Percentiles rank a stretch among this genome's conserved stretches.
Evolutionary conservation across 2,113 vertebrate species (phyloP).

Genomic region (Micronycteris hirsuta): DNA sequence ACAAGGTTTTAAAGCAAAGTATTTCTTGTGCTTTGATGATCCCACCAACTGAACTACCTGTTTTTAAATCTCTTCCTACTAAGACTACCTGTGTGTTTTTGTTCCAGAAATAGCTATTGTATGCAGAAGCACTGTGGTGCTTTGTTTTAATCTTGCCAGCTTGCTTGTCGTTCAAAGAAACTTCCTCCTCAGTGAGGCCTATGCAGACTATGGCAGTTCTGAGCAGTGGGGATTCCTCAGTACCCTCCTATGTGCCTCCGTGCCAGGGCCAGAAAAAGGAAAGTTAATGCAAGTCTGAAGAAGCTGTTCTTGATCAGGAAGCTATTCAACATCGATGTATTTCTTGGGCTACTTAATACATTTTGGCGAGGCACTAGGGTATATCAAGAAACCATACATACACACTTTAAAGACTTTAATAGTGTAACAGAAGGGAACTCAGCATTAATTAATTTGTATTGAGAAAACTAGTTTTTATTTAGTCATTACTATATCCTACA

Average conservation of each 20-base stretch:
- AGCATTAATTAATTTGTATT: not conserved
- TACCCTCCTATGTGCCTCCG: not conserved
- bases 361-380: not conserved
- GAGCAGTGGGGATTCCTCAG: not conserved
- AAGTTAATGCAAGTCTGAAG: not conserved
- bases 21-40: slow-evolving; percentile 16
- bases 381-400: not conserved
- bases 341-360: not conserved
- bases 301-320: not conserved
- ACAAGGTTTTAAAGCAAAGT: not conserved
- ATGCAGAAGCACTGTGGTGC: not conserved
- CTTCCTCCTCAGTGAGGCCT: not conserved
- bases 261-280: not conserved
- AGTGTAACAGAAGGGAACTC: not conserved
- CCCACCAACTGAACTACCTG: not conserved
- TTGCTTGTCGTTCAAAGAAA: not conserved
- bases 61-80: not conserved
- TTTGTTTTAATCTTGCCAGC: not conserved
- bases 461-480: not conserved
- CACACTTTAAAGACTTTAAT: not conserved
- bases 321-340: not conserved
- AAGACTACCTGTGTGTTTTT: not conserved
- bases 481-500: not conserved
- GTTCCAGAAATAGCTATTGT: not conserved
- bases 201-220: not conserved